phyloP scores from a whole-genome alignment of 2,797 vertebrate species.

The Sarcoramphus papa region DNA sequence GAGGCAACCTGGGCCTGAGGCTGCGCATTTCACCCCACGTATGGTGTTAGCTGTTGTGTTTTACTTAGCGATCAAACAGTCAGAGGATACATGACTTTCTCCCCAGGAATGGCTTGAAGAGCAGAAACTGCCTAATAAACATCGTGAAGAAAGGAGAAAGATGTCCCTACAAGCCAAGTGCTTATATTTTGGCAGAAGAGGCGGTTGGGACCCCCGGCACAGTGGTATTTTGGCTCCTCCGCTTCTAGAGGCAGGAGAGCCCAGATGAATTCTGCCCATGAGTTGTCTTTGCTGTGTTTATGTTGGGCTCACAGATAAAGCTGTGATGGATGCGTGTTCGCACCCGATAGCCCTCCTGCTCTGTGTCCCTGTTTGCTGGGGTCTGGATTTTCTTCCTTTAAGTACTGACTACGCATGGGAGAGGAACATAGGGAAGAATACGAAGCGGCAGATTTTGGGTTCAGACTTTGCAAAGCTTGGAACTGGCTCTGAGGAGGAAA shows the following conservation, averaged over 20 bases:
- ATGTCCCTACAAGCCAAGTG: background rate
- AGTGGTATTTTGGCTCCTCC: background rate
- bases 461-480: background rate
- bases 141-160: background rate
- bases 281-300: background rate
- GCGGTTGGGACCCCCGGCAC: fast-evolving
- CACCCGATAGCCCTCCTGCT: background rate
- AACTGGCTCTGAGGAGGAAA: background rate
- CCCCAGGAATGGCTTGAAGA: background rate
- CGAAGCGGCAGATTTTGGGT: background rate
- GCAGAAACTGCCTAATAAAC: background rate
- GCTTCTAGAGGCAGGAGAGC: background rate
- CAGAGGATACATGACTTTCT: background rate
- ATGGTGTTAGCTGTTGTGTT: background rate
- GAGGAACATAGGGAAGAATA: background rate
- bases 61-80: background rate
- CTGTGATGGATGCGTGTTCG: background rate
- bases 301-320: background rate
- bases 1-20: background rate
- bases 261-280: background rate
- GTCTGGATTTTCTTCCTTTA: background rate
- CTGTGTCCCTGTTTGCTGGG: background rate
- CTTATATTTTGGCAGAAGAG: background rate
- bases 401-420: background rate
- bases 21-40: fast-evolving